These are phyloP conservation scores for Nymphalis io DNA, from an alignment of 1,140 invertebrate genomes.

Conservation along the genomic window DNA sequence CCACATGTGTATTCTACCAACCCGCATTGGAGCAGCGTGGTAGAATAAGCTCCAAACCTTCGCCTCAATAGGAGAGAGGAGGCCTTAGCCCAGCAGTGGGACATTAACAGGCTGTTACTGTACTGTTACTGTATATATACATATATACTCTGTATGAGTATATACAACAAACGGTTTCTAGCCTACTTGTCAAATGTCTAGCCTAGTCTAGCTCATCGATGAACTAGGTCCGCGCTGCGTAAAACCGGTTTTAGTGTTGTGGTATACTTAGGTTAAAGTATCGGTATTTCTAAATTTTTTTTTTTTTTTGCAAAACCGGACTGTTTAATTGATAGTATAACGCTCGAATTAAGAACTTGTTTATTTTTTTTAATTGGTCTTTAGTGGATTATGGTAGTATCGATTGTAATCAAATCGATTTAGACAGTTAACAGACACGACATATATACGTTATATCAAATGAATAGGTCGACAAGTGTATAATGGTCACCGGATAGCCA, in stretches of 20 bases:
- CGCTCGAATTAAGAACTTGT: neutral
- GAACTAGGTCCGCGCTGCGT: neutral
- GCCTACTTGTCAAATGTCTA: conserved; percentile 1
- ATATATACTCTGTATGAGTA: no score
- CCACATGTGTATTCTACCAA: no score
- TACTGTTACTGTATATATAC: no score
- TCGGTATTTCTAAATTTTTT: neutral
- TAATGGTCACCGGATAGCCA: conserved; percentile 6
- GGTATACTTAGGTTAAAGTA: neutral
- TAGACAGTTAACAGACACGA: neutral
- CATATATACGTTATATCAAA: neutral
- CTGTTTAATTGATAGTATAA: no score
- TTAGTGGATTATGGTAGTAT: neutral
- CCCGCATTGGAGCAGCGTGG: no score
- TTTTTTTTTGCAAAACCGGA: neutral
- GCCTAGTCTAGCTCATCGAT: neutral
- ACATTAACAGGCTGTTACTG: no score
- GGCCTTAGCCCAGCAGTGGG: no score
- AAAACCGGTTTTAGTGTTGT: neutral
- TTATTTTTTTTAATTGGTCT: neutral
- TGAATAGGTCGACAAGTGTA: neutral
- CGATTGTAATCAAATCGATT: neutral
- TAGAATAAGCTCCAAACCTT: no score
- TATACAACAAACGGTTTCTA: neutral
- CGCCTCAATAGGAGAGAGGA: no score